Percentiles rank a stretch among this genome's conserved stretches.
phyloP scores from a whole-genome alignment of 2,113 vertebrate genomes.

The Zapus hudsonius region DNA sequence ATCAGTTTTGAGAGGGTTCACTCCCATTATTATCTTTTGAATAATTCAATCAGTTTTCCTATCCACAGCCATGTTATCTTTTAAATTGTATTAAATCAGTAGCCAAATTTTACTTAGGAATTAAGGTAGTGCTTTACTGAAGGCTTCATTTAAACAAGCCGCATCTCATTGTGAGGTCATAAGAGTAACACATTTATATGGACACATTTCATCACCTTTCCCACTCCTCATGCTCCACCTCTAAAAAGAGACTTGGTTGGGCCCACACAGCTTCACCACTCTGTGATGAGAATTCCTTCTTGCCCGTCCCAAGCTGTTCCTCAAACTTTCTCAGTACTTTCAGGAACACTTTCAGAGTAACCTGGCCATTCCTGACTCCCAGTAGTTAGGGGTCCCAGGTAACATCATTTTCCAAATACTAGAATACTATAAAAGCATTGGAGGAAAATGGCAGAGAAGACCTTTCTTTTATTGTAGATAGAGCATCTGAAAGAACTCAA shows the following conservation, averaged over 20 bases:
- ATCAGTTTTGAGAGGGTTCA: slow-evolving; percentile 14
- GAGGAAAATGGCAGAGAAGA: too few species aligned
- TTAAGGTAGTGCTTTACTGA: slow-evolving; percentile 33
- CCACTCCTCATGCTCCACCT: not conserved
- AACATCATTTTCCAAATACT: not conserved
- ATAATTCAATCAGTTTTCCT: slow-evolving; percentile 46
- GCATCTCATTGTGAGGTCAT: not conserved
- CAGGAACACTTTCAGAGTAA: slow-evolving; percentile 1
- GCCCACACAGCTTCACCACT: not conserved
- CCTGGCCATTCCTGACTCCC: not conserved
- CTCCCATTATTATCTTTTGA: slow-evolving; percentile 50
- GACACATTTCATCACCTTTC: not conserved
- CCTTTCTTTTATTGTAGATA: too few species aligned
- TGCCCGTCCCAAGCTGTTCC: not conserved
- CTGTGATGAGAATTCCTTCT: not conserved
- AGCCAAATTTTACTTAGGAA: slow-evolving; percentile 43
- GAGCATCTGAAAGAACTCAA: too few species aligned
- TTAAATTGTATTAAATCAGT: slow-evolving; percentile 61
- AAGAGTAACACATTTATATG: not conserved
- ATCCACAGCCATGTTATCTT: slow-evolving; percentile 67
- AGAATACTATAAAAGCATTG: too few species aligned
- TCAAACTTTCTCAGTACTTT: not conserved
- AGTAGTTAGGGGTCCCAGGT: not conserved
- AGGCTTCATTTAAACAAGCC: slow-evolving; percentile 19
- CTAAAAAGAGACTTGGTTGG: not conserved